Evolutionary conservation across 2,888 invertebrate genomes (phyloP), one percentile per base, ranked within the genome.

Genomic region (Minunthozetes semirufus): DNA sequence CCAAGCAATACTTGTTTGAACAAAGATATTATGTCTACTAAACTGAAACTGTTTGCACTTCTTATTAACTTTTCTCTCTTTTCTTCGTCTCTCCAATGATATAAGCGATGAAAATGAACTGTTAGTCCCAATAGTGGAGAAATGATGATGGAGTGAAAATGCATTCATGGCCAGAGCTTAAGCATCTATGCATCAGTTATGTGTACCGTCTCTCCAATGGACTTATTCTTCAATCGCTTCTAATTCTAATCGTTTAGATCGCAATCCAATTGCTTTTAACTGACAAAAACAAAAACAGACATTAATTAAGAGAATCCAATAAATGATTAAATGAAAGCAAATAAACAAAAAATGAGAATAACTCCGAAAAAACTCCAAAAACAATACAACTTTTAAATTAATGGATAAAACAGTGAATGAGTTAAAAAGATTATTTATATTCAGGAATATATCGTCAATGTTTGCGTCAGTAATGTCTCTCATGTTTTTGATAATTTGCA

Each of bases 141-240:
- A 42, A 42, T 68, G 68, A 68, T 68, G 68, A 68, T 42, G 42
- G 68, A 42, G 68, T 68, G 68, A 38, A 42, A 68, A 68, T 68
- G 68, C 68, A 68, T 68, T 68, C 68, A 68, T 68, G 68, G 68
- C 68, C 68, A 42, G n/a, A 9, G 8, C 13, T 68, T 68, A 68
- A 68, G 68, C 68, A 68, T 68, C 42, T 68, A 68, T 68, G 42
- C 68, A 68, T 68, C 68, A 19, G 68, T 42, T 25, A 13, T 13
- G 25, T 19, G 19, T 19, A 56, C 25, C 11, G 11, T 25, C 56
- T 25, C 56, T 25, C 56, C 13, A 9, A 13, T 13, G 56, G 56
- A 22, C 19, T 22, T 56, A 1, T 9, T 13, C 56, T 13, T 6
- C 22, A 56, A 56, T 3, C 6, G 25, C 56, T 25, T 56, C 56